Conservation (phyloP, 1,140 invertebrate genomes). For the Orchesella cincta region DNA sequence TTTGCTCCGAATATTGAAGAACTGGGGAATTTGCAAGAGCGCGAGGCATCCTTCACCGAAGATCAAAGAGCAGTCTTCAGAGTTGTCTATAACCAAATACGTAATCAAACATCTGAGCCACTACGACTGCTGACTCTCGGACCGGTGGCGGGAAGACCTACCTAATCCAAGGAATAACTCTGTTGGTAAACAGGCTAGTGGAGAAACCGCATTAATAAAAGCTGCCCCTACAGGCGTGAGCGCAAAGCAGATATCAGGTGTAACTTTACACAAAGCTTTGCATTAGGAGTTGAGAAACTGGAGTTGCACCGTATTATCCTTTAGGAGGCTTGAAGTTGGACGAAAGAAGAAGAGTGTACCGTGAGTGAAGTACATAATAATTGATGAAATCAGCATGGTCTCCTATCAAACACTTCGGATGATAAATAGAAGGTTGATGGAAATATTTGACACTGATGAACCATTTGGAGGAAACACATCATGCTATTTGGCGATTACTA, state of each 20-base stretch:
- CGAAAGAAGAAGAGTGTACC: neutral
- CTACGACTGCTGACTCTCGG: neutral
- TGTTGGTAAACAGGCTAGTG: neutral
- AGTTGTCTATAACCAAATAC: neutral
- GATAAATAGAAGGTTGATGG: neutral
- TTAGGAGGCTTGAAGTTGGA: neutral
- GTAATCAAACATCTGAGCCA: neutral
- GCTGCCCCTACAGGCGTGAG: neutral
- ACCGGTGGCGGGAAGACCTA: neutral
- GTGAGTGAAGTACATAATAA: neutral
- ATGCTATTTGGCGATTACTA: neutral
- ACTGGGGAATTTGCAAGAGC: too few relatives aligned
- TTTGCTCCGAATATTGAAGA: neutral
- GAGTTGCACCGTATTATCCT: neutral
- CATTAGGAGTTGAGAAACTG: neutral
- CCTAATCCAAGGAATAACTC: neutral
- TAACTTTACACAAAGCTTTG: conserved; percentile 3
- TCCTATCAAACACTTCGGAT: neutral
- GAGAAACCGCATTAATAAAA: neutral
- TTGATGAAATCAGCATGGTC: conserved; percentile 7
- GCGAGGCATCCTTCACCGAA: too few relatives aligned
- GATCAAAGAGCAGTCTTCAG: neutral
- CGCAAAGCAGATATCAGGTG: neutral
- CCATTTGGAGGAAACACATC: neutral
- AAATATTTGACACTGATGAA: neutral